Evolutionary conservation across 2,113 vertebrate species (phyloP).

Genomic region (Triplophysa dalaica): DNA sequence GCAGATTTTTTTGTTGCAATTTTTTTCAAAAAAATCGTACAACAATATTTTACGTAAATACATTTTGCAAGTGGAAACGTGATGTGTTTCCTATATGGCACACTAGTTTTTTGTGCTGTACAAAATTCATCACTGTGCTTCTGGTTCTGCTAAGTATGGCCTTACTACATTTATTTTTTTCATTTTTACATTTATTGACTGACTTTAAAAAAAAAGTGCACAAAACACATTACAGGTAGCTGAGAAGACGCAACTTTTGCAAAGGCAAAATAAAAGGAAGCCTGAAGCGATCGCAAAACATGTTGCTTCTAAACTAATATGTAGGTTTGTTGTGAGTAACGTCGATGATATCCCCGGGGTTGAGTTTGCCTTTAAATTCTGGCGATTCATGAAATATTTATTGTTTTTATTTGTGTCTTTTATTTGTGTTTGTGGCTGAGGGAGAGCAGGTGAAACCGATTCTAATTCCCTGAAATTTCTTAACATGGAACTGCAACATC

Average conservation of each 20-base stretch:
- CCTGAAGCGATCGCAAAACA: constrained; percentile 5
- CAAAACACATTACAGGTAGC: not conserved
- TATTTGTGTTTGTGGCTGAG: not conserved
- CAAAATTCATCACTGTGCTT: not conserved
- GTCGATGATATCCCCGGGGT: constrained; percentile 10
- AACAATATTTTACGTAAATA: not conserved
- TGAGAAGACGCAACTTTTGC: not conserved
- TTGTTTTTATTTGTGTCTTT: constrained; percentile 8
- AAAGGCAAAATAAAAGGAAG: not conserved
- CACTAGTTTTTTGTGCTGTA: not conserved
- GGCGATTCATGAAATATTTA: constrained; percentile 9
- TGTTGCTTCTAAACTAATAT: constrained; percentile 27
- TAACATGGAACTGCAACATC: too few relatives aligned
- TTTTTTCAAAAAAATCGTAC: not conserved
- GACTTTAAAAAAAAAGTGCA: not conserved
- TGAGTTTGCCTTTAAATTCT: constrained; percentile 11
- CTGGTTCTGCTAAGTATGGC: not conserved
- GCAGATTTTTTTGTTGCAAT: not conserved
- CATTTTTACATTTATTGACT: not conserved
- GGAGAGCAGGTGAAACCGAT: constrained; percentile 43
- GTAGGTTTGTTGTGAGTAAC: constrained; percentile 10
- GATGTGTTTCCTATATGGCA: not conserved
- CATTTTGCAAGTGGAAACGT: too few relatives aligned
- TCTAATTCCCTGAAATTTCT: not conserved
- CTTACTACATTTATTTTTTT: not conserved